A percentile compares a stretch with the other conserved stretches of the same genome.
These are phyloP conservation scores for Acrocephalus scirpaceus DNA, from an alignment of 2,797 vertebrate species.

Conservation along the genomic window DNA sequence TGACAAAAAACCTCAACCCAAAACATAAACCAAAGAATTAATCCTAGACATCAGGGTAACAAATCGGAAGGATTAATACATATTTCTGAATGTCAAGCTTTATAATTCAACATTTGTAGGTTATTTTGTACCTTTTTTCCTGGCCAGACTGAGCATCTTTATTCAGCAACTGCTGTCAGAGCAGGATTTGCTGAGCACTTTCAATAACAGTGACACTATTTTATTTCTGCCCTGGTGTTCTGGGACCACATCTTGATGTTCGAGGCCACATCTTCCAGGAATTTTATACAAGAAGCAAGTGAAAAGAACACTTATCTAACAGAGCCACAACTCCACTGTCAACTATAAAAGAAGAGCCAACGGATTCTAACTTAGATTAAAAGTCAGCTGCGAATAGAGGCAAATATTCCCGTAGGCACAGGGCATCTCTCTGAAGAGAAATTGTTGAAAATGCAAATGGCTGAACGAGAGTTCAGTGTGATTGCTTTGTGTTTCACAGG, in stretches of 20 bases:
- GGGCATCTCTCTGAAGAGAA: slow-evolving; percentile 30
- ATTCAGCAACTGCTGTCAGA: neutral
- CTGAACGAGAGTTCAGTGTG: neutral
- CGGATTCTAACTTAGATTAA: slow-evolving; percentile 39
- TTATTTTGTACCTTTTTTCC: neutral
- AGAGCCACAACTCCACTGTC: slow-evolving; percentile 40
- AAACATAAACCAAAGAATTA: neutral
- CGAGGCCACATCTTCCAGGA: slow-evolving; percentile 16
- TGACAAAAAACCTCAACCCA: neutral
- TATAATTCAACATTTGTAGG: neutral
- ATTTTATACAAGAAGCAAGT: slow-evolving; percentile 30
- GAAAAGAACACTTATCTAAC: slow-evolving; percentile 38
- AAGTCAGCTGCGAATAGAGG: neutral
- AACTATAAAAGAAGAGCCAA: slow-evolving; percentile 37
- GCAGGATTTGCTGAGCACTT: neutral
- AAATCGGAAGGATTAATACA: neutral
- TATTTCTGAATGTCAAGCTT: neutral
- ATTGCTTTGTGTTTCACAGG: neutral
- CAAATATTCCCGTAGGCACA: slow-evolving; percentile 30
- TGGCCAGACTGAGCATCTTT: neutral
- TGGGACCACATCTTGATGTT: neutral
- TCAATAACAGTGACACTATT: neutral
- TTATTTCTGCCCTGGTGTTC: slow-evolving; percentile 37
- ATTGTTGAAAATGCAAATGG: slow-evolving; percentile 57
- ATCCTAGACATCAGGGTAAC: neutral